These are phyloP conservation scores for Allobates femoralis DNA, from an alignment of 2,797 vertebrate species.

Conservation along the genomic window DNA sequence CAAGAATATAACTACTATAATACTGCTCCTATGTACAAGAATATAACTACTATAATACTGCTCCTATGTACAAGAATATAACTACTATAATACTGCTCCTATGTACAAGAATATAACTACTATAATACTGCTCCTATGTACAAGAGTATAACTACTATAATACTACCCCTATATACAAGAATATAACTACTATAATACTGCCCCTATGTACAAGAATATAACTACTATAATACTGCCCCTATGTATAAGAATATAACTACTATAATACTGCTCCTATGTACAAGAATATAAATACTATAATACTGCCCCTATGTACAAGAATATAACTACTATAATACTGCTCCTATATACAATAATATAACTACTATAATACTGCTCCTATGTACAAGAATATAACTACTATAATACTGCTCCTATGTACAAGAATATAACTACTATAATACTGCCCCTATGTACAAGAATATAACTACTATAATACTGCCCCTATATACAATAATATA, in stretches of 20 bases:
- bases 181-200: neutral
- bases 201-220: too few relatives aligned
- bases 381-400: conserved; percentile 1
- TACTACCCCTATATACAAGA: neutral
- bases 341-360: too few relatives aligned
- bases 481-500: too few relatives aligned
- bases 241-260: too few relatives aligned
- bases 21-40: conserved; percentile 6
- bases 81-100: conserved; percentile 10
- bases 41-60: conserved; percentile 13
- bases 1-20: conserved; percentile 17
- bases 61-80: conserved; percentile 1
- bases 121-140: conserved; percentile 3
- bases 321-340: too few relatives aligned
- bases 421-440: conserved; percentile 10
- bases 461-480: too few relatives aligned
- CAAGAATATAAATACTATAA: too few relatives aligned
- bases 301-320: too few relatives aligned
- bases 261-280: too few relatives aligned
- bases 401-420: neutral
- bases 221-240: too few relatives aligned
- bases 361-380: conserved; percentile 1
- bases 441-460: too few relatives aligned
- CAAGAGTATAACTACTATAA: conserved; percentile 10
- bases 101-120: conserved; percentile 12